These are phyloP conservation scores for Anniella stebbinsi DNA, from an alignment of 2,797 vertebrate species.

Conservation along the genomic window DNA sequence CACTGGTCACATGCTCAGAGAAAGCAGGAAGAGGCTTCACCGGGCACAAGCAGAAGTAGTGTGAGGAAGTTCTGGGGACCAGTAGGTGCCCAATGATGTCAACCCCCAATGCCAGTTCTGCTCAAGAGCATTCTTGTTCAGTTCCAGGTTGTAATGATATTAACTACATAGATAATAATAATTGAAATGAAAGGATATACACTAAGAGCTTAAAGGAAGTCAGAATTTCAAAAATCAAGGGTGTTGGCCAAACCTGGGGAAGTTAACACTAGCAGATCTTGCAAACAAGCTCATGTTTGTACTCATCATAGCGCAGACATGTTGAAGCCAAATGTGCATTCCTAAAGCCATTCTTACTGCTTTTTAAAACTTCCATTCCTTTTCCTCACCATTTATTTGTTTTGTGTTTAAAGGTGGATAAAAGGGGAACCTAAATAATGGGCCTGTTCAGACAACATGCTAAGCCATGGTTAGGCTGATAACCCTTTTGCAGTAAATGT, in stretches of 20 bases:
- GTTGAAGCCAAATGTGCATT: background rate
- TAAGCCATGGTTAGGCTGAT: too few relatives aligned
- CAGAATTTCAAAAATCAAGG: background rate
- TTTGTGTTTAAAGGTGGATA: background rate
- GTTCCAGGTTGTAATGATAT: too few relatives aligned
- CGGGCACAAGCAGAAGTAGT: background rate
- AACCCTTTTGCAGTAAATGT: too few relatives aligned
- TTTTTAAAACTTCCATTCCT: background rate
- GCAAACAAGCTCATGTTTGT: too few relatives aligned
- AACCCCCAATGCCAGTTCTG: background rate
- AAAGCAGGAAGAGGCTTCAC: background rate
- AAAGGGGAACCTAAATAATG: background rate
- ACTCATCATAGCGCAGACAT: too few relatives aligned
- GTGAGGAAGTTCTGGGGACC: background rate
- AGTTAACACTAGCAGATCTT: too few relatives aligned
- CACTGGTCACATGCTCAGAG: background rate
- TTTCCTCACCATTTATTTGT: background rate
- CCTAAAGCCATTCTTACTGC: background rate
- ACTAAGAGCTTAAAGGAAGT: background rate
- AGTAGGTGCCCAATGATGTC: background rate
- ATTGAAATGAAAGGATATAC: background rate
- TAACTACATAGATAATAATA: background rate
- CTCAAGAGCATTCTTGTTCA: background rate
- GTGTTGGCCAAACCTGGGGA: too few relatives aligned
- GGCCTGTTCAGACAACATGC: too few relatives aligned